A percentile compares a stretch with the other conserved stretches of the same genome.
Evolutionary conservation across 2,888 invertebrate genomes (phyloP).

Genomic region (Meandrusa payeni): DNA sequence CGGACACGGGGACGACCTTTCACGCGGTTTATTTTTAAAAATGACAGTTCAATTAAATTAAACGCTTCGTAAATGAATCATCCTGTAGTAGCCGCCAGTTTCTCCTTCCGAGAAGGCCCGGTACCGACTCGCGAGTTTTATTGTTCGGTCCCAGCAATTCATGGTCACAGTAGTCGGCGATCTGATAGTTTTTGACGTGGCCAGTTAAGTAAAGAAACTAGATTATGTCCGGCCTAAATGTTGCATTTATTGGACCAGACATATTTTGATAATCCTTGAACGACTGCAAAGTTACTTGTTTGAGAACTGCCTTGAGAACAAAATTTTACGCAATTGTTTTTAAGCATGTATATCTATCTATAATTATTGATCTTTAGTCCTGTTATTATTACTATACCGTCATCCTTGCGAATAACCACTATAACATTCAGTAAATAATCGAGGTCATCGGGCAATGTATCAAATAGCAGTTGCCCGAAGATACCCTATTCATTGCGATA

Average conservation of each 20-base stretch:
- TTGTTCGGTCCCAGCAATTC: constrained; percentile 22
- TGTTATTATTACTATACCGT: too few species aligned
- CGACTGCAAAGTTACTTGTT: background rate
- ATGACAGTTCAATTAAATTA: constrained; percentile 41
- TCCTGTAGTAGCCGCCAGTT: constrained; percentile 33
- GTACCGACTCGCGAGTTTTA: constrained; percentile 11
- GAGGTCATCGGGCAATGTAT: too few species aligned
- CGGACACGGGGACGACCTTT: constrained; percentile 28
- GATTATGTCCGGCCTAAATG: constrained; percentile 3
- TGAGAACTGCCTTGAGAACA: too few species aligned
- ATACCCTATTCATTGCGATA: too few species aligned
- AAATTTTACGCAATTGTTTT: too few species aligned
- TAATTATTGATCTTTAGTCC: too few species aligned
- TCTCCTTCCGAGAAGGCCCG: constrained; percentile 51
- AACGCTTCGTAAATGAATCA: constrained; percentile 33
- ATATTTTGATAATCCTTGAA: background rate
- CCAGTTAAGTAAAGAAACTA: constrained; percentile 12
- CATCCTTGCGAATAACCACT: too few species aligned
- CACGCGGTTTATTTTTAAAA: constrained; percentile 33
- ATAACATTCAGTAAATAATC: too few species aligned
- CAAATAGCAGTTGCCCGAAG: too few species aligned
- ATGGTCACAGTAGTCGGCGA: constrained; percentile 26
- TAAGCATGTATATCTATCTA: too few species aligned
- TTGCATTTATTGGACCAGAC: constrained; percentile 17
- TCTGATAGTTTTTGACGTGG: constrained; percentile 23